Evolutionary conservation across 23 tunicate genomes (phyloP).

Genomic region (Diplosoma virens): DNA sequence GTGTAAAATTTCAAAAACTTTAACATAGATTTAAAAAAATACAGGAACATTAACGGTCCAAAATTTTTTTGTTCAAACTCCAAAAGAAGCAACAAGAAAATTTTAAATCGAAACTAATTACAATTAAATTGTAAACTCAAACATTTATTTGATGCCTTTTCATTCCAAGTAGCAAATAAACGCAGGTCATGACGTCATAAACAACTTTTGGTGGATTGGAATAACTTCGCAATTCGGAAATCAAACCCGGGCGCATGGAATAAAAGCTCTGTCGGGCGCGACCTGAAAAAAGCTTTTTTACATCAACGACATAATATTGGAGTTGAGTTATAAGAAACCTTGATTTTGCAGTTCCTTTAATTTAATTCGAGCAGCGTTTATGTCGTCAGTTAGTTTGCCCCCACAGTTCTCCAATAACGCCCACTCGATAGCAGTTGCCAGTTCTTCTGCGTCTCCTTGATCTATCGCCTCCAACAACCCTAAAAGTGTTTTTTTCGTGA

Average conservation of each 20-base stretch:
- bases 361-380: conserved; percentile 15
- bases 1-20: too few species aligned
- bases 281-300: too few species aligned
- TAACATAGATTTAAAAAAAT: too few species aligned
- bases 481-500: too few species aligned
- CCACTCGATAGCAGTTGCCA: conserved; percentile 56
- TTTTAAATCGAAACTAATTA: background rate
- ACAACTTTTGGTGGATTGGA: conserved; percentile 73
- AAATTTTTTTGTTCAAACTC: too few species aligned
- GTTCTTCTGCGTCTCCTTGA: conserved; percentile 28
- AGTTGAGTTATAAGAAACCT: conserved; percentile 20
- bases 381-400: conserved; percentile 9
- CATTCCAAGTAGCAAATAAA: conserved; percentile 56
- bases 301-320: too few species aligned
- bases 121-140: background rate
- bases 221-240: conserved; percentile 69
- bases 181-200: conserved; percentile 84
- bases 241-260: conserved; percentile 28
- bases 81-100: background rate
- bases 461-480: conserved; percentile 24
- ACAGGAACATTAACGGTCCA: too few species aligned
- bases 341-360: conserved; percentile 39
- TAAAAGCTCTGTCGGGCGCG: conserved; percentile 21
- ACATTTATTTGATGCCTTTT: background rate
- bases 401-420: conserved; percentile 31